Conservation (phyloP, 2,113 vertebrate species). For the Saguinus midas region DNA sequence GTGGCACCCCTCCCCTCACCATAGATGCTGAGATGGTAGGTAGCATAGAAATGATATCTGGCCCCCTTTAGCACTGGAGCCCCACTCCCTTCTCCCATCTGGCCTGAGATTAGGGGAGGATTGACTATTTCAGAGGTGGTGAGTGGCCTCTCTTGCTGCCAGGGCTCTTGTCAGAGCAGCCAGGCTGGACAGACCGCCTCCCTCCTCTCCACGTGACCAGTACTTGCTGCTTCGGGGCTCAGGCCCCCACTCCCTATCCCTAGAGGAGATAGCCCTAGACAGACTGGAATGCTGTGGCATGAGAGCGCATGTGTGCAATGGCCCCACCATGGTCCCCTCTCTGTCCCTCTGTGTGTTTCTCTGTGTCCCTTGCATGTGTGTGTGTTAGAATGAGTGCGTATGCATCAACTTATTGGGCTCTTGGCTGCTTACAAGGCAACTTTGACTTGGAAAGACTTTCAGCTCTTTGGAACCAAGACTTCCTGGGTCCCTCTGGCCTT, state of each 20-base stretch:
- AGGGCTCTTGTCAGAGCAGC: not conserved
- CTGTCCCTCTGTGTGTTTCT: not conserved
- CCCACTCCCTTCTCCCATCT: not conserved
- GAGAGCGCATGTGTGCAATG: not conserved
- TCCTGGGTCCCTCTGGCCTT: slow-evolving; percentile 41
- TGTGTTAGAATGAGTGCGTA: not conserved
- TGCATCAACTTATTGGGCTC: slow-evolving; percentile 41
- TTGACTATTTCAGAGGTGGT: not conserved
- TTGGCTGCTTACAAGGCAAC: slow-evolving; percentile 25
- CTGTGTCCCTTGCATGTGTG: not conserved
- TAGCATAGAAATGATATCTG: not conserved
- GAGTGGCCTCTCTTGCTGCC: not conserved
- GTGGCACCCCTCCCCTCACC: not conserved
- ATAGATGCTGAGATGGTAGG: not conserved
- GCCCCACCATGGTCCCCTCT: not conserved
- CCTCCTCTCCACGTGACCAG: not conserved
- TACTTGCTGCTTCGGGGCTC: slow-evolving; percentile 31
- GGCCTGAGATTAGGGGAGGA: not conserved
- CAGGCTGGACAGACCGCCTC: not conserved
- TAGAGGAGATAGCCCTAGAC: not conserved
- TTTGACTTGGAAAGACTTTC: slow-evolving; percentile 48
- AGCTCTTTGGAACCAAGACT: slow-evolving; percentile 61
- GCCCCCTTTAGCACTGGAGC: not conserved
- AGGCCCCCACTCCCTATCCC: not conserved
- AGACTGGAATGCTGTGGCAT: not conserved